Percentiles rank a stretch among this genome's conserved stretches.
phyloP scores from a whole-genome alignment of 2,797 vertebrate species.

The Enteromius mattozi region DNA sequence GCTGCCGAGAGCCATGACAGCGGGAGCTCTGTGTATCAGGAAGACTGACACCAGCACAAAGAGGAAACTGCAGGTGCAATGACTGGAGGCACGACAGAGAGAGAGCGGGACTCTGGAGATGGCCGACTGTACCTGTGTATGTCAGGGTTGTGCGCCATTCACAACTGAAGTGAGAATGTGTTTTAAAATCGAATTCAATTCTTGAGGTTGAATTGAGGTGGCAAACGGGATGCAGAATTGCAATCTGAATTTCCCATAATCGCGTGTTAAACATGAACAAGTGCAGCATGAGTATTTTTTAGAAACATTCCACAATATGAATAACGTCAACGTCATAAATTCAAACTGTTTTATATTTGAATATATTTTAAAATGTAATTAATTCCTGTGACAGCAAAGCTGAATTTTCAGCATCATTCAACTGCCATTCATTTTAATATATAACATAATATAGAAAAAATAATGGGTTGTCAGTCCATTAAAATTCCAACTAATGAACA shows the following conservation, averaged over 20 bases:
- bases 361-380: neutral
- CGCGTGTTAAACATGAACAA: neutral
- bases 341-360: neutral
- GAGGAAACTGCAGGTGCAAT: conserved; percentile 49
- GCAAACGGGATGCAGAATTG: neutral
- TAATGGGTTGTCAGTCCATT: neutral
- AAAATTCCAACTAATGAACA: neutral
- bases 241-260: neutral
- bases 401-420: neutral
- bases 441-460: neutral
- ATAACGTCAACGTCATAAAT: neutral
- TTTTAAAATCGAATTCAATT: neutral
- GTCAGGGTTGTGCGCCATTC: neutral
- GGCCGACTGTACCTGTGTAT: neutral
- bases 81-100: conserved; percentile 34
- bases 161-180: neutral
- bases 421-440: neutral
- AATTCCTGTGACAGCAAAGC: neutral
- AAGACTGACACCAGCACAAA: conserved; percentile 55
- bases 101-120: conserved; percentile 19
- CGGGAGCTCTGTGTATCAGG: conserved; percentile 39
- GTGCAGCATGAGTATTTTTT: neutral
- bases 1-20: conserved; percentile 43
- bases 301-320: neutral
- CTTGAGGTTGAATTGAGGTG: neutral